A percentile compares a stretch with the other conserved stretches of the same genome.
phyloP scores from a whole-genome alignment of 2,888 invertebrate genomes.

The Hydraecia micacea region DNA sequence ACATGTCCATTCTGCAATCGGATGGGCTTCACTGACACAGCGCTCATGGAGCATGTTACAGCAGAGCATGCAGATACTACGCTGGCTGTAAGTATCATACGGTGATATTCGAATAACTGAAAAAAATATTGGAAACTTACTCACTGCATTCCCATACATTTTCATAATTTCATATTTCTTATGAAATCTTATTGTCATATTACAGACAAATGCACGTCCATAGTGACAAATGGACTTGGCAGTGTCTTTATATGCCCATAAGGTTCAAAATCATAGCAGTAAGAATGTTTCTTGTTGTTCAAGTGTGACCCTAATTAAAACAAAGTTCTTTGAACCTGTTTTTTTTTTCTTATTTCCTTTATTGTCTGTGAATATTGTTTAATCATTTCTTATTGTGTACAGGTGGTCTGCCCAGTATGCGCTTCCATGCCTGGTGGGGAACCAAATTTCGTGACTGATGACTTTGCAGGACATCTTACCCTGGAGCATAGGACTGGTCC shows the following conservation, averaged over 20 bases:
- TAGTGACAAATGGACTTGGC: neutral
- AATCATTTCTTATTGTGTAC: constrained; percentile 55
- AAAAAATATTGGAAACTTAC: neutral
- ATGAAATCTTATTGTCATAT: neutral
- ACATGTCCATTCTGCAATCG: constrained; percentile 99
- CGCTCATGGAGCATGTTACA: constrained; percentile 97
- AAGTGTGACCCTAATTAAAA: neutral
- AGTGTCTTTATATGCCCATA: neutral
- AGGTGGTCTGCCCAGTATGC: constrained; percentile 98
- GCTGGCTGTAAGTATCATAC: constrained; percentile 93
- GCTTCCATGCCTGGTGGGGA: constrained; percentile 99
- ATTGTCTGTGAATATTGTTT: neutral
- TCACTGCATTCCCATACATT: constrained; percentile 6
- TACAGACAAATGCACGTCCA: neutral
- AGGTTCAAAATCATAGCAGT: neutral
- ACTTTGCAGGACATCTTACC: constrained; percentile 98
- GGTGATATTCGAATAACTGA: neutral
- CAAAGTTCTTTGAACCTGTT: neutral
- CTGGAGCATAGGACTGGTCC: constrained; percentile 97
- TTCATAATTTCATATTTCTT: constrained; percentile 13
- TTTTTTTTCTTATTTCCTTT: neutral
- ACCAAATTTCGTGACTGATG: constrained; percentile 99
- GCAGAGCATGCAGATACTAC: constrained; percentile 97
- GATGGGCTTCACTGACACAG: constrained; percentile 98
- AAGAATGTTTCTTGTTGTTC: accelerated